Percentiles rank a stretch among this genome's conserved stretches.
phyloP scores from a whole-genome alignment of 2,888 invertebrate genomes.

The Sympetrum striolatum region DNA sequence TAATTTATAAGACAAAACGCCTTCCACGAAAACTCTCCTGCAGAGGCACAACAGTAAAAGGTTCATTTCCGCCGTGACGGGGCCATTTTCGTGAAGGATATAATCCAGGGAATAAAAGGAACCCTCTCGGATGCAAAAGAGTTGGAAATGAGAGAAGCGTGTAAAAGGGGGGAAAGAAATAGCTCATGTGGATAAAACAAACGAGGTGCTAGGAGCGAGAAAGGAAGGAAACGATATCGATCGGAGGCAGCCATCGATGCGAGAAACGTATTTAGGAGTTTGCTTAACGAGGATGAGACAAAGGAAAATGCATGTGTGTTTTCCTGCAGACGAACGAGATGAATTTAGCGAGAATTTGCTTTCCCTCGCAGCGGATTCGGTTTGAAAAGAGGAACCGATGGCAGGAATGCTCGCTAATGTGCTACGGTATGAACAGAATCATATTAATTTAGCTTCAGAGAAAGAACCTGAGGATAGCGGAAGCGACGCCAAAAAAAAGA shows the following conservation, averaged over 20 bases:
- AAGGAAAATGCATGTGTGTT: background rate
- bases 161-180: background rate
- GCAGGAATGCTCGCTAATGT: background rate
- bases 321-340: background rate
- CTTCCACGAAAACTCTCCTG: constrained; percentile 8
- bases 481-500: background rate
- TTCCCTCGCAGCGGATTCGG: background rate
- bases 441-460: background rate
- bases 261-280: constrained; percentile 1
- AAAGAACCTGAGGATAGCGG: background rate
- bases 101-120: background rate
- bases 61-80: constrained; percentile 34
- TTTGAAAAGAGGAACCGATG: background rate
- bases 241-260: background rate
- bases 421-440: background rate
- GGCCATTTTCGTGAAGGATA: constrained; percentile 31
- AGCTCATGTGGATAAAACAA: background rate
- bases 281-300: constrained; percentile 25
- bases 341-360: background rate
- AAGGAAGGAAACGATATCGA: constrained; percentile 34
- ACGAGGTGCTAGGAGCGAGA: constrained; percentile 12
- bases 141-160: background rate
- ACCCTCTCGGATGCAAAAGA: background rate
- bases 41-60: constrained; percentile 1
- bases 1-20: constrained; percentile 39